These are phyloP conservation scores for Garrulus glandarius DNA, from an alignment of 2,797 vertebrate genomes.

Conservation along the genomic window DNA sequence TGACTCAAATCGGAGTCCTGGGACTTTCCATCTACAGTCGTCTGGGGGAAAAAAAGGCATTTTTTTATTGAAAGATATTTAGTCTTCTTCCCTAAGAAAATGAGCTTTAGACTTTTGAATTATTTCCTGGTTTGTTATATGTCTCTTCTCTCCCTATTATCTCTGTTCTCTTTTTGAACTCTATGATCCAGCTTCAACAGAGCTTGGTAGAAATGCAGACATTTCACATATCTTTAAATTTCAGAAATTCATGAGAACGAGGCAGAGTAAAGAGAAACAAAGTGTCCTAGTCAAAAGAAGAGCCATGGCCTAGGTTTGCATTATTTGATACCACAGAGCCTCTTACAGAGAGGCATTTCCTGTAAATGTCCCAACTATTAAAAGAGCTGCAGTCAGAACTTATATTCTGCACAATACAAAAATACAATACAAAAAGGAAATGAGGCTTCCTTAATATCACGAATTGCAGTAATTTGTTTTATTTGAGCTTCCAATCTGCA, in stretches of 20 bases:
- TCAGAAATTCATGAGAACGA: background rate
- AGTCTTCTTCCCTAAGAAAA: background rate
- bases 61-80: background rate
- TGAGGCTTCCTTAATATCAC: background rate
- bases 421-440: background rate
- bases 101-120: background rate
- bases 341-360: background rate
- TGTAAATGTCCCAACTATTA: background rate
- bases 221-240: background rate
- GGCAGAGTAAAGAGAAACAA: background rate
- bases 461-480: background rate
- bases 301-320: background rate
- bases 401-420: background rate
- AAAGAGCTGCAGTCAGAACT: background rate
- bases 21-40: background rate
- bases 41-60: background rate
- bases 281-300: background rate
- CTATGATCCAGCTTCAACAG: background rate
- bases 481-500: background rate
- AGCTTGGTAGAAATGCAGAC: background rate
- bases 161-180: background rate
- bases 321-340: background rate
- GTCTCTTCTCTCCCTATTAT: background rate
- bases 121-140: background rate
- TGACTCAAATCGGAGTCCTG: background rate